A percentile compares a stretch with the other conserved stretches of the same genome.
Conservation (phyloP, 2,888 invertebrate species). For the Marronus borbonicus region DNA sequence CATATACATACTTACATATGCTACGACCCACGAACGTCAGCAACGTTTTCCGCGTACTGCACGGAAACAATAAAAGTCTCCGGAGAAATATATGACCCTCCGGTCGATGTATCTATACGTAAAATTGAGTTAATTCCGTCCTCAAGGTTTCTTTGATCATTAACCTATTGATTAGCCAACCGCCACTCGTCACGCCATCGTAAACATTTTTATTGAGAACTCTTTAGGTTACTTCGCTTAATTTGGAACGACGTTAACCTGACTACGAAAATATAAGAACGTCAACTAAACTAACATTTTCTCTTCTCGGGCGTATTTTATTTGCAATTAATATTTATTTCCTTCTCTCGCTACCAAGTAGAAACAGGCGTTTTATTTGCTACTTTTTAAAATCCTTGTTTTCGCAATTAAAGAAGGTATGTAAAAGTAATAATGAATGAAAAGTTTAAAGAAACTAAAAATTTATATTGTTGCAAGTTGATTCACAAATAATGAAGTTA, state of each 20-base stretch:
- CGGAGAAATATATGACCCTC: slow-evolving; percentile 7
- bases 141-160: slow-evolving; percentile 42
- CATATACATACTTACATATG: neutral
- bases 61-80: slow-evolving; percentile 27
- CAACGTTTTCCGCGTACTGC: slow-evolving; percentile 17
- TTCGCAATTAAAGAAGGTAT: no score
- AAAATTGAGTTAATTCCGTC: slow-evolving; percentile 39
- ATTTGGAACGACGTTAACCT: slow-evolving; percentile 27
- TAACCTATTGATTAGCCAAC: slow-evolving; percentile 42
- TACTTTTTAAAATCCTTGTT: no score
- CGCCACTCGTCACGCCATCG: slow-evolving; percentile 38
- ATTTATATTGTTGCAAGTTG: no score
- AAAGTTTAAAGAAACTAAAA: no score
- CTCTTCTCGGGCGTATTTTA: neutral
- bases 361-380: no score
- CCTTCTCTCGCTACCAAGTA: no score
- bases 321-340: slow-evolving; percentile 21
- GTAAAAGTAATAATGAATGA: no score
- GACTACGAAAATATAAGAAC: slow-evolving; percentile 10
- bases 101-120: slow-evolving; percentile 35
- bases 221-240: slow-evolving; percentile 20
- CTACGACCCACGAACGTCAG: neutral
- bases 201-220: slow-evolving; percentile 40
- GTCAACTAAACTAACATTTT: slow-evolving; percentile 16
- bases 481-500: no score